Percentiles rank a stretch among this genome's conserved stretches.
These are phyloP conservation scores for Burhinus oedicnemus DNA, from an alignment of 2,113 vertebrate genomes.

Conservation along the genomic window DNA sequence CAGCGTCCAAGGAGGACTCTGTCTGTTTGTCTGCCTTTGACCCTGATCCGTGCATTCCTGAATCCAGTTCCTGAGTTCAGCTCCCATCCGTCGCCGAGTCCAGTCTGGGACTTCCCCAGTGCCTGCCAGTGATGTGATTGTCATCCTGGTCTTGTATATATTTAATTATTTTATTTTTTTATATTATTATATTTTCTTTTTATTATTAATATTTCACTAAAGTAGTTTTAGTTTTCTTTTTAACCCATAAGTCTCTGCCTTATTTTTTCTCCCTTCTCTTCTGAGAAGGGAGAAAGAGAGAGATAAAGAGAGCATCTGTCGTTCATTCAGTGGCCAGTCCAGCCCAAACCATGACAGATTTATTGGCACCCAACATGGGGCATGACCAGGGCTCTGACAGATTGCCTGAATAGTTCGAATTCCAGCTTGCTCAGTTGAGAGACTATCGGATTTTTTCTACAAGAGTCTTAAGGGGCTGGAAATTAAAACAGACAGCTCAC, in stretches of 20 bases:
- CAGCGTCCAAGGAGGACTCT: background rate
- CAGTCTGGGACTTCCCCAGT: background rate
- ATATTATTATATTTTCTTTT: background rate
- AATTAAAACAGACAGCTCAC: background rate
- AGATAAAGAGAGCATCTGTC: background rate
- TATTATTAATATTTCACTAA: background rate
- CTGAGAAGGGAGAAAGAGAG: background rate
- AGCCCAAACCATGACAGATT: background rate
- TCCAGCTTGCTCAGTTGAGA: background rate
- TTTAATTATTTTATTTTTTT: background rate
- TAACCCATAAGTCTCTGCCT: background rate
- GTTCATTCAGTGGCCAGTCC: background rate
- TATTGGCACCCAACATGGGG: background rate
- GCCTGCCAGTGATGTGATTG: background rate
- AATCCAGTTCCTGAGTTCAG: background rate
- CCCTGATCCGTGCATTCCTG: background rate
- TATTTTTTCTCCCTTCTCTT: background rate
- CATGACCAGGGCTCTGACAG: background rate
- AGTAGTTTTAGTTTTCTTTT: background rate
- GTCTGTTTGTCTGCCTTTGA: background rate
- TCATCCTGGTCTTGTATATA: background rate
- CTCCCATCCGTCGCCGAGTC: background rate
- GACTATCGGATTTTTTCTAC: background rate
- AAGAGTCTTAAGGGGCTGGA: background rate
- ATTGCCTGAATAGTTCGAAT: background rate